Percentiles rank a stretch among this genome's conserved stretches.
These are phyloP conservation scores for Myripristis jacobus DNA, from an alignment of 2,797 vertebrate species.

Conservation along the genomic window DNA sequence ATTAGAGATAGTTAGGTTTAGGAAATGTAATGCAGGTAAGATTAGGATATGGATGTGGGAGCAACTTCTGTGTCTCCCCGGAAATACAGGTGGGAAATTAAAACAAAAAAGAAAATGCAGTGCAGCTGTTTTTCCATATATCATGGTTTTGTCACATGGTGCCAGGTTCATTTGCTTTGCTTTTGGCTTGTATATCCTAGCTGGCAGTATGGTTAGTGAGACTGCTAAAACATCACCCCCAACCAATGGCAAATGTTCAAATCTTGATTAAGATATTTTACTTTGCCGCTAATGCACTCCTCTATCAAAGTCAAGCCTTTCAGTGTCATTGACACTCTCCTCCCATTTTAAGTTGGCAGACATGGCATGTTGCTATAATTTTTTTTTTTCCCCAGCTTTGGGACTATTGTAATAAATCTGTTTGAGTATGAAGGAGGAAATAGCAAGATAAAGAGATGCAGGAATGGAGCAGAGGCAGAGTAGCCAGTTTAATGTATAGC, in stretches of 20 bases:
- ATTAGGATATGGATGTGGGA: no score
- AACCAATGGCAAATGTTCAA: slow-evolving; percentile 32
- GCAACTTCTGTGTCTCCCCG: no score
- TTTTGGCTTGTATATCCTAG: neutral
- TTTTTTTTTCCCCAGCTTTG: neutral
- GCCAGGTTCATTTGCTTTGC: neutral
- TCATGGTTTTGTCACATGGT: no score
- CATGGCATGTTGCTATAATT: neutral
- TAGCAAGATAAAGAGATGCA: slow-evolving; percentile 14
- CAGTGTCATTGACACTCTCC: neutral
- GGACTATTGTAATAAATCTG: neutral
- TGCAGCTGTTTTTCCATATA: no score
- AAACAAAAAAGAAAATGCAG: no score
- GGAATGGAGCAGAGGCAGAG: slow-evolving; percentile 18
- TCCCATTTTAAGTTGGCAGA: slow-evolving; percentile 9
- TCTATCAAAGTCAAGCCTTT: slow-evolving; percentile 42
- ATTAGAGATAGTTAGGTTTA: no score
- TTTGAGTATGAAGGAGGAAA: neutral
- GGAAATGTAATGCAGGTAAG: no score
- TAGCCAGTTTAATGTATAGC: slow-evolving; percentile 38
- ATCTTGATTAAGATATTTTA: slow-evolving; percentile 20
- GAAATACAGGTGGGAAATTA: no score
- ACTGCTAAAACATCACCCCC: slow-evolving; percentile 1
- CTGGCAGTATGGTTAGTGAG: neutral
- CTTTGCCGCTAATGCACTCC: slow-evolving; percentile 27